Conservation (phyloP, 1,140 invertebrate species). For the Caligus rogercresseyi region DNA sequence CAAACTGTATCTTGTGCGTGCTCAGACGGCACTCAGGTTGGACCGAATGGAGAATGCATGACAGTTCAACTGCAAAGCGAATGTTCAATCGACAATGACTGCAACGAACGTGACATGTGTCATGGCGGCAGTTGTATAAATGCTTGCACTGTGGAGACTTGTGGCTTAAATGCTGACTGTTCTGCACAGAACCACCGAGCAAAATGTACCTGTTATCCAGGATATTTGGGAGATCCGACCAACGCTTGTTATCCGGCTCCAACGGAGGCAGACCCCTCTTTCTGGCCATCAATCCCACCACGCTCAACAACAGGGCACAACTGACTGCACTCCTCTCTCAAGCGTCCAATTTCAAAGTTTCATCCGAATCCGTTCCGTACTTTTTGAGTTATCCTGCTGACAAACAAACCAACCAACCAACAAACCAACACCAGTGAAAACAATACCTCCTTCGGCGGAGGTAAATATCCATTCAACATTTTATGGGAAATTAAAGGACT, state of each 20-base stretch:
- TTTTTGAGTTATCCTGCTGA: too few species aligned
- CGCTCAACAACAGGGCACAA: not conserved
- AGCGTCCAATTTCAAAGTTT: too few species aligned
- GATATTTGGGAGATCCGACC: slow-evolving; percentile 50
- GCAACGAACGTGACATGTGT: slow-evolving; percentile 36
- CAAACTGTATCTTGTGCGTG: not conserved
- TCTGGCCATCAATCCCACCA: slow-evolving; percentile 12
- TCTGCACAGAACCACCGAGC: slow-evolving; percentile 46
- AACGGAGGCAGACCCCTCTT: slow-evolving; percentile 14
- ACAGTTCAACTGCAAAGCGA: slow-evolving; percentile 29
- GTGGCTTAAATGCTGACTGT: slow-evolving; percentile 40
- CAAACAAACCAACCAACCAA: too few species aligned
- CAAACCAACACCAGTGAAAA: too few species aligned
- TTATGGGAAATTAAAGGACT: too few species aligned
- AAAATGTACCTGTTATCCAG: slow-evolving; percentile 44
- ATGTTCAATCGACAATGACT: slow-evolving; percentile 36
- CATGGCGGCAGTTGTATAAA: slow-evolving; percentile 53
- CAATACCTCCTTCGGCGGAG: too few species aligned
- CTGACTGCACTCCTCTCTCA: not conserved
- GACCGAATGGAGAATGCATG: slow-evolving; percentile 2
- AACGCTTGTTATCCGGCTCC: slow-evolving; percentile 51
- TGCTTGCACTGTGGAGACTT: slow-evolving; percentile 57
- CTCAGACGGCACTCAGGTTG: not conserved
- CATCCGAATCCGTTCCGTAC: too few species aligned
- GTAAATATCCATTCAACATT: too few species aligned